Percentiles rank a stretch among this genome's conserved stretches.
phyloP scores from a whole-genome alignment of 1,140 invertebrate genomes.

The Hylyphantes graminicola region DNA sequence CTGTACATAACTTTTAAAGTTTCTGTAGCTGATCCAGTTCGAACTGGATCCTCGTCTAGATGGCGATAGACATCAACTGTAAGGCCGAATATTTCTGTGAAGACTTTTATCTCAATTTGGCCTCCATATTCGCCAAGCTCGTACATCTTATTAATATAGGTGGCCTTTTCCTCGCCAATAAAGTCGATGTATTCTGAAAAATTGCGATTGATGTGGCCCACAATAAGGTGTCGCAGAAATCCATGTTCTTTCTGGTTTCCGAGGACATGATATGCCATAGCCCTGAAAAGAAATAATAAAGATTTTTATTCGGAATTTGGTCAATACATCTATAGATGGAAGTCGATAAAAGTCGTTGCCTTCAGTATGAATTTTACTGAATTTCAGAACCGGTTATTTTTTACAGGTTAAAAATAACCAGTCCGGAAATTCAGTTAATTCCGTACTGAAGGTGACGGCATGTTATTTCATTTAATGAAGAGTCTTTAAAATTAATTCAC shows the following conservation, averaged over 20 bases:
- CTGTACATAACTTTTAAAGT: conserved; percentile 25
- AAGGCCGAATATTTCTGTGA: conserved; percentile 2
- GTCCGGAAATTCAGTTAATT: too few relatives aligned
- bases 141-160: background rate
- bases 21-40: background rate
- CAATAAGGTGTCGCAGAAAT: background rate
- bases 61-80: background rate
- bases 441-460: too few relatives aligned
- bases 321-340: too few relatives aligned
- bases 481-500: too few relatives aligned
- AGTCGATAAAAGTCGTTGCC: too few relatives aligned
- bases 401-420: too few relatives aligned
- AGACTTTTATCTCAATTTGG: conserved; percentile 8
- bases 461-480: too few relatives aligned
- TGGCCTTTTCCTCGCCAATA: background rate
- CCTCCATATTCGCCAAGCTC: background rate
- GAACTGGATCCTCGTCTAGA: background rate
- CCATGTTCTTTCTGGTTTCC: conserved; percentile 1
- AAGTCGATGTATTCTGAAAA: background rate
- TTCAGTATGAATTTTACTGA: too few relatives aligned
- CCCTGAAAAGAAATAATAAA: too few relatives aligned
- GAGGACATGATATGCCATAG: background rate
- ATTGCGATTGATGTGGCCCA: background rate
- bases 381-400: too few relatives aligned
- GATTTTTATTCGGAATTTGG: too few relatives aligned